Conservation (phyloP, 2,113 vertebrate genomes). For the Ginglymostoma cirratum region DNA sequence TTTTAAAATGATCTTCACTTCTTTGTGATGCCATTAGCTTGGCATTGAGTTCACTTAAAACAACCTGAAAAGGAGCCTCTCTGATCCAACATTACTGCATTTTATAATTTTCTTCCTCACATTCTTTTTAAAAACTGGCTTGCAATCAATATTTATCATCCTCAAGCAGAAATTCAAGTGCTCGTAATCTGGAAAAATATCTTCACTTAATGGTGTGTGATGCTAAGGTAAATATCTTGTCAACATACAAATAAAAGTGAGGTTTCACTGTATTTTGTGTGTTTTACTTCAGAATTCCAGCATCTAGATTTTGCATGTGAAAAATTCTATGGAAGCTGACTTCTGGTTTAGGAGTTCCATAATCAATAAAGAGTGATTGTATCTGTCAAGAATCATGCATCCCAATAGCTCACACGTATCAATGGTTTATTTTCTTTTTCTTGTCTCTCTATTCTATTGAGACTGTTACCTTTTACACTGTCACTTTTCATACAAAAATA, state of each 20-base stretch:
- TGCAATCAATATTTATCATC: background rate
- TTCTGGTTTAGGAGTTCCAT: background rate
- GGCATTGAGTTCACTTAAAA: background rate
- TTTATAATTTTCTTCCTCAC: background rate
- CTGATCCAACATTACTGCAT: background rate
- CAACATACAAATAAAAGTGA: background rate
- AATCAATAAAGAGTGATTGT: background rate
- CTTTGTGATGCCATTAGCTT: background rate
- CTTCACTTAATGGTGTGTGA: background rate
- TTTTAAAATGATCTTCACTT: background rate
- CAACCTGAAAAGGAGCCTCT: background rate
- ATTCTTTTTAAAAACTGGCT: background rate
- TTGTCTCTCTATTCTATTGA: background rate
- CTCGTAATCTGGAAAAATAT: background rate
- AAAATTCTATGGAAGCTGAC: background rate
- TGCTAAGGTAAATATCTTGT: background rate
- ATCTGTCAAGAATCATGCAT: background rate
- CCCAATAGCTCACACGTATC: background rate
- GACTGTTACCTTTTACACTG: background rate
- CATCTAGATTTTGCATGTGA: background rate
- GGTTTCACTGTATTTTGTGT: background rate
- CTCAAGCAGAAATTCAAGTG: background rate
- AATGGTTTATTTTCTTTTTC: conserved; percentile 3
- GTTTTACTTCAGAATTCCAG: background rate
- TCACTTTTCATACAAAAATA: conserved; percentile 3